Percentiles rank a stretch among this genome's conserved stretches.
These are phyloP conservation scores for Helicoverpa assulta DNA, from an alignment of 2,888 invertebrate species.

Conservation along the genomic window DNA sequence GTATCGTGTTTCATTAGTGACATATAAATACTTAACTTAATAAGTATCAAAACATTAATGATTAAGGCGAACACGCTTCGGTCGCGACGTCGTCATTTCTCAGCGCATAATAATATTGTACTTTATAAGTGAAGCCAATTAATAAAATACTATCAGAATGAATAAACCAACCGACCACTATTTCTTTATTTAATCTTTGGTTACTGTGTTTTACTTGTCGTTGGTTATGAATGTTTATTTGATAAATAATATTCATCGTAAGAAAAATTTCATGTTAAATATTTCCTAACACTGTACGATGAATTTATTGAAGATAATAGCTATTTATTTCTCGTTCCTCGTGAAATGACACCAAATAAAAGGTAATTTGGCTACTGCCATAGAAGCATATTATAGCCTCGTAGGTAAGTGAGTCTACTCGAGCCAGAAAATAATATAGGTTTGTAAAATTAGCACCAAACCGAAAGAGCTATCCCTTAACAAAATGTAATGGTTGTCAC, in stretches of 20 bases:
- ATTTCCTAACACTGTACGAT: not conserved
- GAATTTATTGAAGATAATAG: not conserved
- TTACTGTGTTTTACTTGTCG: conserved; percentile 30
- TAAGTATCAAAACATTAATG: conserved; percentile 63
- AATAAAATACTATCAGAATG: conserved; percentile 49
- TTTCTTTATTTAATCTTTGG: conserved; percentile 43
- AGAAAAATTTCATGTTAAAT: conserved; percentile 1
- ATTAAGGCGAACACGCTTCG: conserved; percentile 59
- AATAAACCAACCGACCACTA: conserved; percentile 38
- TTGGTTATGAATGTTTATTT: conserved; percentile 37
- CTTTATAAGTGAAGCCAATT: conserved; percentile 39
- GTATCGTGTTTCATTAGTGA: conserved; percentile 58
- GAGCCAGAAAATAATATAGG: no score
- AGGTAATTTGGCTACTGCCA: not conserved
- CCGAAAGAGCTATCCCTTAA: conserved; percentile 49
- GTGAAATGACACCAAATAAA: not conserved
- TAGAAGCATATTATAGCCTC: no score
- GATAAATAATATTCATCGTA: conserved; percentile 34
- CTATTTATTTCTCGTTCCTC: not conserved
- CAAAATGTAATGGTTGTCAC: conserved; percentile 52
- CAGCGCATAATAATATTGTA: conserved; percentile 58
- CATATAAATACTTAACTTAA: conserved; percentile 62
- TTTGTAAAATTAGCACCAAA: no score
- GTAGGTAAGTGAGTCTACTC: not conserved
- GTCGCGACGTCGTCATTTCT: conserved; percentile 47